phyloP scores from a whole-genome alignment of 1,140 invertebrate species.

The Venturia canescens region DNA sequence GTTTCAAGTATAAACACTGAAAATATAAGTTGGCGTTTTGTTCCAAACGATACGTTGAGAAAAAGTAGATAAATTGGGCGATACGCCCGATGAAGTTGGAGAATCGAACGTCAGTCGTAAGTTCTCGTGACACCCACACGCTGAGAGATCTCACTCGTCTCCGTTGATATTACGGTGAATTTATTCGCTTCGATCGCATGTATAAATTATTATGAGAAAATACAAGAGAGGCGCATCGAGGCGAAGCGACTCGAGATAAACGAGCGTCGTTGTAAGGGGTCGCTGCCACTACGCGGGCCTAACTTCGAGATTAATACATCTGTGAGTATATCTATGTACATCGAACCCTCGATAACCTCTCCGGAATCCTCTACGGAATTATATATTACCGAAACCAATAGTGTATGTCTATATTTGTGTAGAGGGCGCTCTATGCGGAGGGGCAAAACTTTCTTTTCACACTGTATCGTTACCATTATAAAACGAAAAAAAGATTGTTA shows the following conservation, averaged over 20 bases:
- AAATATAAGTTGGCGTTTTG: too few species aligned
- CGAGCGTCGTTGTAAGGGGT: constrained; percentile 65
- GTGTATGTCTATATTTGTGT: too few species aligned
- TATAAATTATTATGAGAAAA: constrained; percentile 48
- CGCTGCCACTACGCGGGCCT: constrained; percentile 65
- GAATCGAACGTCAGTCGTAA: too few species aligned
- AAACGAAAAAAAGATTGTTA: too few species aligned
- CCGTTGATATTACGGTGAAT: constrained; percentile 25
- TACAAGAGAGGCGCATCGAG: constrained; percentile 70
- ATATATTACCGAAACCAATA: too few species aligned
- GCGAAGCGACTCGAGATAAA: constrained; percentile 68
- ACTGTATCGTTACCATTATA: too few species aligned
- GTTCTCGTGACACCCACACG: not conserved
- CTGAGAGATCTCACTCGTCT: not conserved
- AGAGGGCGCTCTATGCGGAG: too few species aligned
- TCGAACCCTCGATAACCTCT: constrained; percentile 4
- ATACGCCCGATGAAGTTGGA: too few species aligned
- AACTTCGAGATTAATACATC: not conserved
- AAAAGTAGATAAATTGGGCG: too few species aligned
- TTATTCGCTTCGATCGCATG: constrained; percentile 18
- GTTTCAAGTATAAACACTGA: too few species aligned
- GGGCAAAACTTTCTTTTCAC: too few species aligned
- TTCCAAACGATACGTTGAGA: too few species aligned
- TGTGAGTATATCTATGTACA: not conserved
- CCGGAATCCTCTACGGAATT: not conserved